phyloP scores from a whole-genome alignment of 35 echinoderm and acorn worm genomes.

The Stichopus chloronotus region DNA sequence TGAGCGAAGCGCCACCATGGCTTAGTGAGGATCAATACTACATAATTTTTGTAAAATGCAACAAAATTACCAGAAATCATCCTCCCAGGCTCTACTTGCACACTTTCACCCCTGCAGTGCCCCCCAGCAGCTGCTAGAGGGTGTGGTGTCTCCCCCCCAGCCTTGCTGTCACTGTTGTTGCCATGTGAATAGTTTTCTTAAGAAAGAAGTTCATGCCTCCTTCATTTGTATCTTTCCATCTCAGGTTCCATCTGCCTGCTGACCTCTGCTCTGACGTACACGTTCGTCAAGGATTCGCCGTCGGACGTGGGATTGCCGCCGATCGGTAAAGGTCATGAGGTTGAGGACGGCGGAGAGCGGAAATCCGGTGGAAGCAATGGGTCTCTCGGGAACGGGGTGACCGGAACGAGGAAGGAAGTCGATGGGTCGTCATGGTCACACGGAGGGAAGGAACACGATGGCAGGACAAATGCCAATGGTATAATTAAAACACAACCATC shows the following conservation, averaged over 20 bases:
- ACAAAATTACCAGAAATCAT: too few species aligned
- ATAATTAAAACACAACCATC: background rate
- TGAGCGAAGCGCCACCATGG: too few species aligned
- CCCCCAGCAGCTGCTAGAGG: too few species aligned
- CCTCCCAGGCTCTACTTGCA: too few species aligned
- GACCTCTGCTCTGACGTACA: background rate
- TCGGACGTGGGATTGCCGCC: background rate
- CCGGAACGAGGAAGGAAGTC: too few species aligned
- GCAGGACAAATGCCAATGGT: background rate
- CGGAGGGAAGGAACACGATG: background rate
- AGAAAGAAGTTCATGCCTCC: too few species aligned
- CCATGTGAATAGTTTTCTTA: too few species aligned
- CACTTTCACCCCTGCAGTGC: too few species aligned
- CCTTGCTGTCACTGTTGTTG: too few species aligned
- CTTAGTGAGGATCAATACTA: too few species aligned
- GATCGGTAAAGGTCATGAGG: background rate
- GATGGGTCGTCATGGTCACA: background rate
- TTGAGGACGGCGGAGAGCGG: background rate
- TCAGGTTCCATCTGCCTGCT: slow-evolving; percentile 13
- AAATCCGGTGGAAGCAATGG: background rate
- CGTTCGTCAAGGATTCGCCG: slow-evolving; percentile 14
- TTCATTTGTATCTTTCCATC: background rate
- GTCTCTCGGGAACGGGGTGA: background rate
- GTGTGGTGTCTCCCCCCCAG: too few species aligned
- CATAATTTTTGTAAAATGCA: too few species aligned